Base-by-base conservation (phyloP, 2,888 invertebrate species). In the Gonocerus acuteangulatus region DNA sequence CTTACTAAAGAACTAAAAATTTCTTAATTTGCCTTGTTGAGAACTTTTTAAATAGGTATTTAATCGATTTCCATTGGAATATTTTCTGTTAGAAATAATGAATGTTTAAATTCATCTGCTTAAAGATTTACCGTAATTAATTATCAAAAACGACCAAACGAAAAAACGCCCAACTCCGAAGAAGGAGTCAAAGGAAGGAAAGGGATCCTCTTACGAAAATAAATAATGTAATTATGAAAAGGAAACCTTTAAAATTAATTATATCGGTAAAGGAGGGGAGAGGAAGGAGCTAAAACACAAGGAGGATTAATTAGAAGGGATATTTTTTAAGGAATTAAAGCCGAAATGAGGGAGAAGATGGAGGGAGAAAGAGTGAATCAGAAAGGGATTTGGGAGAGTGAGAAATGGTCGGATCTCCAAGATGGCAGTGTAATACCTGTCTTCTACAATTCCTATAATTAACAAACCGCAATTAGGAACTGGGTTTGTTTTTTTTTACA, bases 201-300 rank as follows among this genome's bases (percentile, higher is more conserved):
- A 47, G 9, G 19, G 4, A 42, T 47, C 22, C 22, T 47, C 22
- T 47, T 47, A 16, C 13, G 18, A 21, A 7, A 47, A 47, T 57
- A 57, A 57, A 57, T 57, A 57, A 57, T 18, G 57, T 47, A 57
- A 57, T 57, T 57, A 57, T 57, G 57, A 47, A 57, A 57, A 57
- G 57, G 57, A 57, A 57, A 57, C 57, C 57, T 57, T 42, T 34
- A 32, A 57, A 57, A 57, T 57, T 57, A 57, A 57, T 57, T 57
- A 57, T 57, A 47, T 15, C 45, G 16, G 18, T 32, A 27, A 44
- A 15, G 23, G 57, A 42, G 45, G 44, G 18, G 45, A 42, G 45
- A 45, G 57, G 42, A 22, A 47, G 57, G 23, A 57, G 57, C 32
- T 27, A 57, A 57, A 57, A 57, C 57, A 57, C 45, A 47, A 57